Percentiles rank a stretch among this genome's conserved stretches.
These are phyloP conservation scores for Microtus richardsoni DNA, from an alignment of 2,113 vertebrate genomes.

Conservation along the genomic window DNA sequence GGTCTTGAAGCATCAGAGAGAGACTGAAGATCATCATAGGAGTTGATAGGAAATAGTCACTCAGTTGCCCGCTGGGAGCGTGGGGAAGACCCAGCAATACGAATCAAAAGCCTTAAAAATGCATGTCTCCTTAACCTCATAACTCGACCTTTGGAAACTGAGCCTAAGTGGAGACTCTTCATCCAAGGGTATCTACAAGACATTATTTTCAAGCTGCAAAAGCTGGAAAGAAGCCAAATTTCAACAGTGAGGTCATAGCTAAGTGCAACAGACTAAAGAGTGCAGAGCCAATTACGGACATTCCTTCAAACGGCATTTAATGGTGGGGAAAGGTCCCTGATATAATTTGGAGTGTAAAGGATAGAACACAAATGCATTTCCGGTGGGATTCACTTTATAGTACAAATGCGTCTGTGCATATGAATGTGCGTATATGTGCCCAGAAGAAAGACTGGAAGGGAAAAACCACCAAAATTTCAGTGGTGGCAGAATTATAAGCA, in stretches of 20 bases:
- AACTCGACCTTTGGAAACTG: slow-evolving; percentile 28
- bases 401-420: background rate
- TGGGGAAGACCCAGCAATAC: background rate
- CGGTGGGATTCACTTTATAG: background rate
- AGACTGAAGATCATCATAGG: background rate
- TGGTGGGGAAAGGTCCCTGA: slow-evolving; percentile 5
- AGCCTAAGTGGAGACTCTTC: slow-evolving; percentile 43
- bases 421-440: background rate
- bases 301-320: slow-evolving; percentile 50
- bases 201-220: slow-evolving; percentile 35
- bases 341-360: slow-evolving; percentile 10
- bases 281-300: background rate
- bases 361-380: background rate
- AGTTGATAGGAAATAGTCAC: background rate
- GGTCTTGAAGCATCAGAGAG: background rate
- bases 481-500: background rate
- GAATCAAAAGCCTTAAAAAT: background rate
- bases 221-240: slow-evolving; percentile 56
- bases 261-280: background rate
- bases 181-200: background rate
- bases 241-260: slow-evolving; percentile 32
- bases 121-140: background rate
- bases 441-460: slow-evolving; percentile 25
- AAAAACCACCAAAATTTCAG: slow-evolving; percentile 22
- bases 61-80: background rate